Evolutionary conservation across 2,113 vertebrate species (phyloP).

Genomic region (Tretioscincus oriximinensis): DNA sequence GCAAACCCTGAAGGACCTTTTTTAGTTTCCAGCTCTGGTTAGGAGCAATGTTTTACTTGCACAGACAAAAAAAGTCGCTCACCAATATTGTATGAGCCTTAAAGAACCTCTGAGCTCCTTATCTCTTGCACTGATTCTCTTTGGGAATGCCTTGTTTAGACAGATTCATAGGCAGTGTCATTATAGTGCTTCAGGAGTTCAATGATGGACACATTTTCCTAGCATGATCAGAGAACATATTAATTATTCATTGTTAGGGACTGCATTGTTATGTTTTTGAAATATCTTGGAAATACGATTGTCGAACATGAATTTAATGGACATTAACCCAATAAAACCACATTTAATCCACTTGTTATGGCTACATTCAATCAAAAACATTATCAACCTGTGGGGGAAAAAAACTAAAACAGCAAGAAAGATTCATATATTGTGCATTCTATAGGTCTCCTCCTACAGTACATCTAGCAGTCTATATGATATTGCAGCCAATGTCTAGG

Average conservation of each 20-base stretch:
- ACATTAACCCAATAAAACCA: not conserved
- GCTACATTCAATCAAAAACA: not conserved
- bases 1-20: slow-evolving; percentile 32
- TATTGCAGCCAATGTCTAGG: too few relatives aligned
- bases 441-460: not conserved
- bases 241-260: not conserved
- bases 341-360: not conserved
- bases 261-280: not conserved
- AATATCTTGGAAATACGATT: slow-evolving; percentile 1
- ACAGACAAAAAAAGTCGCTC: slow-evolving; percentile 37
- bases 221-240: slow-evolving; percentile 9
- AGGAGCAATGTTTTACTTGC: slow-evolving; percentile 20
- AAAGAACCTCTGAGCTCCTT: slow-evolving; percentile 20
- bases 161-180: not conserved
- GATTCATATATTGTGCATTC: not conserved
- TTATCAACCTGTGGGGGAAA: not conserved
- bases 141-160: slow-evolving; percentile 26
- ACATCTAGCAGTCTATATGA: too few relatives aligned
- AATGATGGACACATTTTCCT: slow-evolving; percentile 13
- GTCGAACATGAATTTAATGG: not conserved
- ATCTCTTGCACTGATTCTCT: slow-evolving; percentile 11
- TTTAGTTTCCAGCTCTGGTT: slow-evolving; percentile 35
- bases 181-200: slow-evolving; percentile 1
- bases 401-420: too few relatives aligned
- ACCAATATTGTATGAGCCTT: slow-evolving; percentile 43